Percentiles rank a stretch among this genome's conserved stretches.
Conservation (phyloP, 2,113 vertebrate species). For the Bufo bufo region DNA sequence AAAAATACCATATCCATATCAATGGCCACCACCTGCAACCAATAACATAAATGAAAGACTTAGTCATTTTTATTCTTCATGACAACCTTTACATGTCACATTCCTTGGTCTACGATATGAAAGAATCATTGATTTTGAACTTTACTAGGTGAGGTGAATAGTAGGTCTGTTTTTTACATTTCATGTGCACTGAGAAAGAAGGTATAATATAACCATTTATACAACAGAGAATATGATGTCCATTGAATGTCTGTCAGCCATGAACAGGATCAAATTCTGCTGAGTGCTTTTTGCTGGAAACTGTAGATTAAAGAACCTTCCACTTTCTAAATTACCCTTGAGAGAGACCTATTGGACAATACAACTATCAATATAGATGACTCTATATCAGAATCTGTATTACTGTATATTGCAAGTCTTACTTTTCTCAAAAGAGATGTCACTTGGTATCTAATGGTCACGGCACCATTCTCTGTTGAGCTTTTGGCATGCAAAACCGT, state of each 20-base stretch:
- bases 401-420: neutral
- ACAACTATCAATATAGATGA: neutral
- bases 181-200: neutral
- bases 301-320: too few species aligned
- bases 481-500: too few species aligned
- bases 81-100: constrained; percentile 11
- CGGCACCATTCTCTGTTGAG: neutral
- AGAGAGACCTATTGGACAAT: neutral
- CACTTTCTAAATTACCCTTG: too few species aligned
- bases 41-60: constrained; percentile 52
- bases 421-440: neutral
- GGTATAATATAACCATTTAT: neutral
- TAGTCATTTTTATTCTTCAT: constrained; percentile 8
- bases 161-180: neutral
- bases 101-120: constrained; percentile 1
- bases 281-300: neutral
- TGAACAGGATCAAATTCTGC: neutral
- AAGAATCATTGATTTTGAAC: neutral
- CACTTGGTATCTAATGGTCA: neutral
- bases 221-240: neutral
- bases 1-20: constrained; percentile 99
- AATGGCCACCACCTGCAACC: constrained; percentile 90
- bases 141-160: neutral
- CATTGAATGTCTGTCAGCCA: neutral
- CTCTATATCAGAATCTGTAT: neutral